Base-by-base conservation (phyloP, 2,797 vertebrate species). In the Arrhamphus sclerolepis region DNA sequence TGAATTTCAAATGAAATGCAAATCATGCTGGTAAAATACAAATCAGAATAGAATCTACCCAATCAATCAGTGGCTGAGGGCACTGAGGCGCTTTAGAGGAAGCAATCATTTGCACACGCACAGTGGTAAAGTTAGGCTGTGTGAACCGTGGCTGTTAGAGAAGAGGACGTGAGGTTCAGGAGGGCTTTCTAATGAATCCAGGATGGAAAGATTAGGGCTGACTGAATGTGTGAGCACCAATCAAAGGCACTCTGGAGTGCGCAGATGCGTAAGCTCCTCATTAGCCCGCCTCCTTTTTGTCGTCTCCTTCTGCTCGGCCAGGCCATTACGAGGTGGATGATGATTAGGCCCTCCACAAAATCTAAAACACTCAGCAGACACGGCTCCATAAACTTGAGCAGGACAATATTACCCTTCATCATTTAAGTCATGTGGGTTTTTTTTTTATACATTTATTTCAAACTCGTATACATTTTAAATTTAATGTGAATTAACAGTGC, bases 1-100 rank as follows among this genome's bases (percentile, higher is more conserved):
- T 82, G 74, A 80, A 69, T 78, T 24, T 40, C 62, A 75, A 82
- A 88, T 75, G 22, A 66, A 75, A 92, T 88, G 80, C 86, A 89
- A 91, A 89, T 80, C 19, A 24, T 7, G 7, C 31, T 46, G 60
- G 65, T 63, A 64, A 74, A 72, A 88, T 40, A 61, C 78, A 82
- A 80, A 80, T 72, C 63, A 63, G 73, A 31, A 47, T 49, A 65
- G 51, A 78, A 65, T 65, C 42, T 47, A 54, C 71, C 22, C 64
- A 78, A 78, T 80, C 77, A 86, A 64, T 77, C 62, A 70, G 66
- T 41, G 68, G 64, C 62, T 72, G 66, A 63, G 21, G 56, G 59
- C 31, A 18, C 13, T 19, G 28, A 41, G 38, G 18, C 62, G 59
- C 41, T 38, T 47, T 18, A 49, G 61, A 46, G 22, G 46, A 40